Evolutionary conservation across 2,888 invertebrate genomes (phyloP).

Genomic region (Chymomyza fuscimana): DNA sequence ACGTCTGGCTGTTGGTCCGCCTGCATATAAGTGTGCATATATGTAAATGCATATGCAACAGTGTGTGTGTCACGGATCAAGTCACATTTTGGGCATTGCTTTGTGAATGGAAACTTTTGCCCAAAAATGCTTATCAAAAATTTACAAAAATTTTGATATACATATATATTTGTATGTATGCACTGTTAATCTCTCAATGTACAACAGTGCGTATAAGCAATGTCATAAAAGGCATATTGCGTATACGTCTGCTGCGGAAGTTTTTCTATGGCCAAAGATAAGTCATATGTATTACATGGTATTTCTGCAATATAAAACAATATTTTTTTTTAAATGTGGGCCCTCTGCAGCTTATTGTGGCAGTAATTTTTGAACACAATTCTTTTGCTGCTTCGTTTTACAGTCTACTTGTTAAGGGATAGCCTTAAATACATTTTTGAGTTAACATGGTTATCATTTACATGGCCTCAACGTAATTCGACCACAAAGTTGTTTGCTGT

Average conservation of each 20-base stretch:
- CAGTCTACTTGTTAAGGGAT: no score
- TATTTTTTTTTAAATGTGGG: no score
- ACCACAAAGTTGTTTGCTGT: no score
- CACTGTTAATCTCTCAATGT: neutral
- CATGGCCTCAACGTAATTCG: no score
- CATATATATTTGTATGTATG: neutral
- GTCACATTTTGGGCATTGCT: neutral
- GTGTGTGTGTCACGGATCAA: neutral
- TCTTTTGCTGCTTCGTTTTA: neutral
- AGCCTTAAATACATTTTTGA: no score
- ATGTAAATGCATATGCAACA: neutral
- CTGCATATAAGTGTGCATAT: neutral
- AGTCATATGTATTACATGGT: neutral
- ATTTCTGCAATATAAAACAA: neutral
- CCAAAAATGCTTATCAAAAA: neutral
- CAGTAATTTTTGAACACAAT: neutral
- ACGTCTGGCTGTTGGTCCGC: slow-evolving; percentile 23
- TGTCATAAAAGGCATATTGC: slow-evolving; percentile 35
- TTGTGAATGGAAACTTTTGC: neutral
- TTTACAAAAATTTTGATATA: neutral
- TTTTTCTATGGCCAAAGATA: neutral
- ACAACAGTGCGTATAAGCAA: slow-evolving; percentile 47
- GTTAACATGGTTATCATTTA: no score
- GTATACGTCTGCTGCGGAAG: slow-evolving; percentile 21
- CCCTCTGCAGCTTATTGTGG: neutral